Evolutionary conservation across 2,888 invertebrate genomes (phyloP).

Genomic region (Acanthosepion esculentum): DNA sequence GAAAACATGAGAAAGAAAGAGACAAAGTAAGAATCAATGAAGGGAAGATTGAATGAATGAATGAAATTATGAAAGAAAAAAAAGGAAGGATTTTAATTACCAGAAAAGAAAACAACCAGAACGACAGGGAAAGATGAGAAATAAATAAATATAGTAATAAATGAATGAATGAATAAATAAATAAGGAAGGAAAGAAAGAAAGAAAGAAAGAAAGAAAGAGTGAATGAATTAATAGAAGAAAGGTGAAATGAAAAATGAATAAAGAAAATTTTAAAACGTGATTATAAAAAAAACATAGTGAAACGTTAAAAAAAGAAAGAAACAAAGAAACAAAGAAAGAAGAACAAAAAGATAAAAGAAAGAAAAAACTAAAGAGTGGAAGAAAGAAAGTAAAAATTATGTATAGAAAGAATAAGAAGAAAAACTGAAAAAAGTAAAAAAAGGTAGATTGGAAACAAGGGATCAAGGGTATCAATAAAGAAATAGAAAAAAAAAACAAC

Average conservation of each 20-base stretch:
- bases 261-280: too few species aligned
- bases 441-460: not conserved
- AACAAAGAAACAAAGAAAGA: too few species aligned
- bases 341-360: not conserved
- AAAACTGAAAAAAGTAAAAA: not conserved
- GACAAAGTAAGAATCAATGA: not conserved
- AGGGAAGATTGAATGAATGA: not conserved
- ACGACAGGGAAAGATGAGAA: not conserved
- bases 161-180: not conserved
- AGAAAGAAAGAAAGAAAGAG: not conserved
- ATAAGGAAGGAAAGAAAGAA: not conserved
- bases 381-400: too few species aligned
- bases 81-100: not conserved
- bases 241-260: not conserved
- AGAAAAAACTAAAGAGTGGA: not conserved
- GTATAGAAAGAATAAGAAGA: not conserved
- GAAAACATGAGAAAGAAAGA: not conserved
- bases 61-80: not conserved
- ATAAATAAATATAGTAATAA: not conserved
- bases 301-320: too few species aligned
- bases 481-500: not conserved
- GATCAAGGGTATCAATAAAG: not conserved
- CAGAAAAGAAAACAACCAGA: not conserved
- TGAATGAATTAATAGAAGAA: not conserved
- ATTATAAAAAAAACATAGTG: too few species aligned